These are phyloP conservation scores for Archivesica marissinica DNA, from an alignment of 1,140 invertebrate genomes.

Conservation along the genomic window DNA sequence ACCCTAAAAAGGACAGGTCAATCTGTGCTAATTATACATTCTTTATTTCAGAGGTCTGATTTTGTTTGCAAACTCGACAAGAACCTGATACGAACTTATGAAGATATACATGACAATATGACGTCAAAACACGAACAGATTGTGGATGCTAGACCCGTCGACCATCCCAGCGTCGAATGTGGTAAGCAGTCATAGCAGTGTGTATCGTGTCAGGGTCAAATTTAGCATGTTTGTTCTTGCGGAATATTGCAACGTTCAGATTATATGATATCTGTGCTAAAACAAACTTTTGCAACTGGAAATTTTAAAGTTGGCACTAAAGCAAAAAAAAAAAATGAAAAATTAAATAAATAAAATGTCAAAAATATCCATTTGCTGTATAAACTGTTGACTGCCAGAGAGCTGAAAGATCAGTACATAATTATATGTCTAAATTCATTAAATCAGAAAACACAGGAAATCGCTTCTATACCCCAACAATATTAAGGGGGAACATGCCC, in stretches of 20 bases:
- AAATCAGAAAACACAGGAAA: no score
- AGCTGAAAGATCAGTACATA: no score
- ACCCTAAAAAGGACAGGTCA: no score
- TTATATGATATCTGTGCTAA: background rate
- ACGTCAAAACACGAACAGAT: constrained; percentile 61
- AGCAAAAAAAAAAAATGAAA: no score
- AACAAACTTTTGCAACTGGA: no score
- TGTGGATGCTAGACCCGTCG: constrained; percentile 65
- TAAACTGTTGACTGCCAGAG: no score
- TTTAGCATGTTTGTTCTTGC: background rate
- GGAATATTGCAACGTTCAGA: background rate
- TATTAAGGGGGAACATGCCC: no score
- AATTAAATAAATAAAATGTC: no score
- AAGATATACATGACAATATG: constrained; percentile 66
- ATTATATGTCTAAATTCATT: no score
- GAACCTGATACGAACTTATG: constrained; percentile 60
- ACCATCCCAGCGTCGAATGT: constrained; percentile 4
- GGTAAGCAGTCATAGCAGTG: constrained; percentile 19
- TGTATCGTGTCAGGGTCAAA: background rate
- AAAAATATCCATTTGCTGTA: no score
- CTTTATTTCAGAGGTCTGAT: constrained; percentile 55
- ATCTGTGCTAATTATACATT: background rate
- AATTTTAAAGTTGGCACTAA: no score
- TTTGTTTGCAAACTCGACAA: constrained; percentile 62
- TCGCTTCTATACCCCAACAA: no score